Base-by-base conservation (phyloP, 2,888 invertebrate genomes). In the Oegoconia quadripuncta region DNA sequence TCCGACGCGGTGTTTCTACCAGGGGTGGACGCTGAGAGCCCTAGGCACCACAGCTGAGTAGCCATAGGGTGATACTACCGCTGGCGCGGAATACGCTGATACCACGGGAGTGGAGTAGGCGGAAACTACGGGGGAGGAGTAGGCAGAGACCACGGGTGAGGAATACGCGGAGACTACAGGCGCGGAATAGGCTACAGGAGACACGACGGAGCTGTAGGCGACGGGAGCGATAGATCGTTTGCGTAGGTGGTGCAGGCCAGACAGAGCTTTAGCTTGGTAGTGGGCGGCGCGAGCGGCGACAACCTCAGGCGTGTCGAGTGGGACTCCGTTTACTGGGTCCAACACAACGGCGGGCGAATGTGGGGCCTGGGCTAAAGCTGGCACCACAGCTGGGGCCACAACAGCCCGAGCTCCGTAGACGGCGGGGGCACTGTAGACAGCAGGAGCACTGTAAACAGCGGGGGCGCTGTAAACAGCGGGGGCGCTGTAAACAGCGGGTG, bases 241-340 rank as follows among this genome's bases (percentile, higher is more conserved):
- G 57, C 62, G 64, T 35, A 88, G 68, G 39, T 81, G 78, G 55
- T 88, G 87, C 13, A 60, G 50, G 14, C 73, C 76, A 32, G 80
- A 69, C 42, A 82, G 59, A 34, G 82, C 83, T 64, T 83, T 84
- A 34, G 86, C 80, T 39, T 82, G 79, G 74, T 61, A 83, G 69
- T 84, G 87, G 6, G 74, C 78, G 33, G 76, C 75, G 39, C 82
- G 83, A 22, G 86, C 88, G 39, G 86, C 83, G 34, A 88, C 84
- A 7, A 88, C 87, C 44, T 83, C 87, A 46, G 84, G 82, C 11
- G 88, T 88, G 57, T 88, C 86, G 33, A 88, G 67, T 23, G 88
- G 87, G 9, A 87, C 87, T 36, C 87, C 86, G 50, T 77, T 62
- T 29, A 75, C 74, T 27, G 86, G 72, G 34, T 83, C 81, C 55